Evolutionary conservation across 2,888 invertebrate species (phyloP), one percentile per base, ranked within the genome.

Genomic region (Pseudococcus viburni): DNA sequence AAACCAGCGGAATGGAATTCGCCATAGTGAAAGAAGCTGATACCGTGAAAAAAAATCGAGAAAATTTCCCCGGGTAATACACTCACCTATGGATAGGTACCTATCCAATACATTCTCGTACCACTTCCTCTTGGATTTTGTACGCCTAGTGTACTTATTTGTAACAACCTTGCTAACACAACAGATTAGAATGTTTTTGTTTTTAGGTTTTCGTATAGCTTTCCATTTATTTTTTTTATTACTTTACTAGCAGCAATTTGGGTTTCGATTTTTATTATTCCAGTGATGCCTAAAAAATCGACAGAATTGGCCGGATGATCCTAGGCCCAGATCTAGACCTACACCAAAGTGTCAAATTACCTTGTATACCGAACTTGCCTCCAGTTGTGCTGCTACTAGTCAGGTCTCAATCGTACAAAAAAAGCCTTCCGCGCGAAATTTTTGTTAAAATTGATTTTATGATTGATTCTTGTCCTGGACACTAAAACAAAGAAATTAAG

Each of bases 161-260:
- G 68, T 22, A 73, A 33, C 33, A 73, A 26, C 33, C 68, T 73
- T 73, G 39, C 80, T 80, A 80, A 80, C 80, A 80, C 42, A 80
- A 80, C 33, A n/a, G 80, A 80, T 80, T 80, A 80, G 80, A 33
- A 80, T 80, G 39, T 39, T 42, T 80, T 80, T 80, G 42, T 80
- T 42, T 80, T 80, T 73, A 73, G 73, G 7, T 33, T 73, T 80
- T 33, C 6, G 77, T 33, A 77, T 77, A 7, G 80, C 12, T 80
- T 80, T 42, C 17, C 42, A 80, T 80, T 80, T 42, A 42, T 39
- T 42, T 73, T 55, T 73, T 80, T 80, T 80, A 80, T 80, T 80
- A 80, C 80, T 80, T 80, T 80, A 80, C 39, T 80, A 17, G 80
- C 80, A 80, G 39, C 42, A n/a, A 80, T 73, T 73, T 80, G 80